Evolutionary conservation across 2,797 vertebrate species (phyloP).

Genomic region (Arremon aurantiirostris): DNA sequence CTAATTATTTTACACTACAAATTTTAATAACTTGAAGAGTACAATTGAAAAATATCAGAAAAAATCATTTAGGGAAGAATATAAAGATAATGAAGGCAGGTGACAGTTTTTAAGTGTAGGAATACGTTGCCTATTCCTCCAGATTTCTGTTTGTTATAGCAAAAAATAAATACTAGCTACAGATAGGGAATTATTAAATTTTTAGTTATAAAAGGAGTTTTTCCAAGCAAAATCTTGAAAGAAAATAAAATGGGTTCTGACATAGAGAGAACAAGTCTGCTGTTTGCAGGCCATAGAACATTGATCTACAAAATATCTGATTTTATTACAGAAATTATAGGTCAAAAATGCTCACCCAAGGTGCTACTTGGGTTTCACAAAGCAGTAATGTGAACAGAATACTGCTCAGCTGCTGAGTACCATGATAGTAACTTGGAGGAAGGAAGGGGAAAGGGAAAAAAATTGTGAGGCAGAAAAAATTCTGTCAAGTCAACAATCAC

Average conservation of each 20-base stretch:
- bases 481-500: neutral
- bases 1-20: neutral
- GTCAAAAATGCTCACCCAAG: neutral
- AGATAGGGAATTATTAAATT: neutral
- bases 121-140: neutral
- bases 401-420: neutral
- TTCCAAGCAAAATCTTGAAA: neutral
- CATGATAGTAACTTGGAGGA: accelerated
- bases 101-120: neutral
- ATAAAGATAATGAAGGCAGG: neutral
- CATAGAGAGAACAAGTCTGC: accelerated
- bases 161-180: neutral
- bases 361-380: neutral
- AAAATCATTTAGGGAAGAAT: neutral
- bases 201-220: neutral
- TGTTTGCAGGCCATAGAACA: neutral
- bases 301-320: neutral
- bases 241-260: neutral
- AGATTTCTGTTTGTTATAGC: neutral
- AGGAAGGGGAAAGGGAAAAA: accelerated
- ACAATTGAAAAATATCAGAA: neutral
- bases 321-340: neutral
- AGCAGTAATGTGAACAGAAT: neutral
- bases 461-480: neutral
- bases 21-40: neutral